These are phyloP conservation scores for Tretioscincus oriximinensis DNA, from an alignment of 2,113 vertebrate species.

Conservation along the genomic window DNA sequence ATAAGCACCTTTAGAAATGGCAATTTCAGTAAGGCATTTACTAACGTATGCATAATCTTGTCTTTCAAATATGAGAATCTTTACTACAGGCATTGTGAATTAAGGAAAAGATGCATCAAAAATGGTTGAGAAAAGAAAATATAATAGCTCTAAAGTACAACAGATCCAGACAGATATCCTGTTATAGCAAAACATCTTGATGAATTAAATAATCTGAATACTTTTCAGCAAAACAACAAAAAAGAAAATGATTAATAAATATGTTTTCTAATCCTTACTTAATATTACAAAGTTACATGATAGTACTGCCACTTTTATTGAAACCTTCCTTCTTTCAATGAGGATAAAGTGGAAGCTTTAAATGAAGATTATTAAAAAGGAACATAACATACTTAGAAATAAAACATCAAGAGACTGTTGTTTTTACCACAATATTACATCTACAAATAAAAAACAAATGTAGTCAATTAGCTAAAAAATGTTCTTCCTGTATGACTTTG, in stretches of 20 bases:
- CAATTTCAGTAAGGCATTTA: conserved; percentile 36
- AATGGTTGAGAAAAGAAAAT: conserved; percentile 57
- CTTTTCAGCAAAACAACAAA: conserved; percentile 58
- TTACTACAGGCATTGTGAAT: conserved; percentile 56
- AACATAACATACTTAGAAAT: conserved; percentile 19
- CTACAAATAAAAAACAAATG: conserved; percentile 51
- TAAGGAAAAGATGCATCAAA: conserved; percentile 65
- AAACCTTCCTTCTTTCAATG: conserved; percentile 43
- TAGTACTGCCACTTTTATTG: conserved; percentile 53
- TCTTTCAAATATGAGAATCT: conserved; percentile 50
- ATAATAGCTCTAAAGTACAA: conserved; percentile 48
- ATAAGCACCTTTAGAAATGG: conserved; percentile 46
- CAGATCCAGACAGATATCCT: conserved; percentile 50
- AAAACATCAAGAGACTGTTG: neutral
- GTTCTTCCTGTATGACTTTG: neutral
- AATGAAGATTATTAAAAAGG: conserved; percentile 41
- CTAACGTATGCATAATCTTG: conserved; percentile 63
- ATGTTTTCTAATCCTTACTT: conserved; percentile 37
- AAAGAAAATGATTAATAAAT: conserved; percentile 58
- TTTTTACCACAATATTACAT: conserved; percentile 1
- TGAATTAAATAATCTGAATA: conserved; percentile 24
- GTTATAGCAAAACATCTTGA: conserved; percentile 36
- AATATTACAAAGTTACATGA: conserved; percentile 50
- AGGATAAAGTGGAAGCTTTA: conserved; percentile 35
- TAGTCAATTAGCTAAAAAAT: conserved; percentile 38